These are phyloP conservation scores for Orchesella flavescens DNA, from an alignment of 2,888 invertebrate species.

Conservation along the genomic window DNA sequence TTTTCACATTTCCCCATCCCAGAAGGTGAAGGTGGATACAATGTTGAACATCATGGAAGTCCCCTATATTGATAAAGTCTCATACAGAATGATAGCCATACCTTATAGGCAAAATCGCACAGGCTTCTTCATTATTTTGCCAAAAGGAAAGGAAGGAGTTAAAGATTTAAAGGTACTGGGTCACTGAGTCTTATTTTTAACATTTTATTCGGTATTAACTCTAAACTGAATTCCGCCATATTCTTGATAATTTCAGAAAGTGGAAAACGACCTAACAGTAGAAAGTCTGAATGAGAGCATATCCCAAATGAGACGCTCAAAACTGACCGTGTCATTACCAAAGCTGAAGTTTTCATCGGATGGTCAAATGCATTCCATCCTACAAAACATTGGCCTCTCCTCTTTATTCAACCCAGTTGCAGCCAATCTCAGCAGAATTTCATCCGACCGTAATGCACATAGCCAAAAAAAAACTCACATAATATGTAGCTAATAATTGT, in stretches of 20 bases:
- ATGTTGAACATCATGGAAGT: constrained; percentile 81
- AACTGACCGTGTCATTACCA: constrained; percentile 76
- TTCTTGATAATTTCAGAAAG: constrained; percentile 55
- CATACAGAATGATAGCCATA: constrained; percentile 80
- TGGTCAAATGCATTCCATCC: constrained; percentile 65
- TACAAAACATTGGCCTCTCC: constrained; percentile 75
- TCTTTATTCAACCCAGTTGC: constrained; percentile 79
- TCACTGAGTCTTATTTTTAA: background rate
- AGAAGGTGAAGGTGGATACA: constrained; percentile 77
- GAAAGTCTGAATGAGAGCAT: constrained; percentile 40
- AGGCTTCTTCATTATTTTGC: constrained; percentile 81
- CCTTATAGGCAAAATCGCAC: constrained; percentile 81
- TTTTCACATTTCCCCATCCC: constrained; percentile 75
- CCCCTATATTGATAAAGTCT: constrained; percentile 78
- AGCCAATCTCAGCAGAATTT: constrained; percentile 82
- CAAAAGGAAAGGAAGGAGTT: constrained; percentile 76
- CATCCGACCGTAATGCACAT: constrained; percentile 72
- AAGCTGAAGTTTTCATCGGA: constrained; percentile 81
- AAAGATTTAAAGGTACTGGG: constrained; percentile 71
- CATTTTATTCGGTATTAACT: background rate
- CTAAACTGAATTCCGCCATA: too few relatives aligned
- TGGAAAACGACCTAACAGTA: constrained; percentile 43
- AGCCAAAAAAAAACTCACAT: background rate
- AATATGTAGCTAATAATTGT: background rate
- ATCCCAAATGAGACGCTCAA: constrained; percentile 26